Conservation (phyloP, 1,140 invertebrate genomes). For the Pygmarrhopalites habei region DNA sequence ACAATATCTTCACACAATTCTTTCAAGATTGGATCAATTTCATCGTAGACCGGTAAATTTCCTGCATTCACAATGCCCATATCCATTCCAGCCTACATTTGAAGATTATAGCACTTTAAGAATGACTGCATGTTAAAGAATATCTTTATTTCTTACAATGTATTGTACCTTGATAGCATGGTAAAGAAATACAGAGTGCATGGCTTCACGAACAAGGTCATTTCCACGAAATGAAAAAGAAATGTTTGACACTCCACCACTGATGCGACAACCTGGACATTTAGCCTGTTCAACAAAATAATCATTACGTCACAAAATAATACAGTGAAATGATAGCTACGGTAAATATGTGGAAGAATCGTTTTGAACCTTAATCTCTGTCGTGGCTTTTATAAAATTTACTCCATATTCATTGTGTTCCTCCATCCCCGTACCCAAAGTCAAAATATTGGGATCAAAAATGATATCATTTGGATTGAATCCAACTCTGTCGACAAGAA, state of each 20-base stretch:
- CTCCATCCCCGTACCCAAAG: conserved; percentile 58
- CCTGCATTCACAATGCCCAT: conserved; percentile 60
- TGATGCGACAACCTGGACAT: conserved; percentile 49
- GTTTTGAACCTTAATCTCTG: conserved; percentile 47
- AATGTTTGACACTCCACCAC: conserved; percentile 58
- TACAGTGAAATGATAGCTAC: not conserved
- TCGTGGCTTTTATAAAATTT: conserved; percentile 53
- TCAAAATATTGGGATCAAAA: conserved; percentile 60
- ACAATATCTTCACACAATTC: conserved; percentile 51
- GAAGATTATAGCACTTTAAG: not conserved
- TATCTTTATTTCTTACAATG: not conserved
- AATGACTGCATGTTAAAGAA: not conserved
- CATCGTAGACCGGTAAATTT: conserved; percentile 51
- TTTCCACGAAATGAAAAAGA: conserved; percentile 56
- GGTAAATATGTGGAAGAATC: no score
- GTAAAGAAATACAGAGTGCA: conserved; percentile 57
- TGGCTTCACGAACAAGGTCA: conserved; percentile 54
- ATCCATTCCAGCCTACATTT: conserved; percentile 50
- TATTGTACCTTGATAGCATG: conserved; percentile 52
- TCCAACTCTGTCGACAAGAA: conserved; percentile 50
- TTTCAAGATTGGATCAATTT: conserved; percentile 48
- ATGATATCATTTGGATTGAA: conserved; percentile 58
- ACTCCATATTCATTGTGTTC: conserved; percentile 56
- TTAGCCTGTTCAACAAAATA: not conserved
- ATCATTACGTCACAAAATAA: not conserved